Evolutionary conservation across 1,140 invertebrate genomes (phyloP), one percentile per base, ranked within the genome.

Genomic region (Lepidurus arcticus): DNA sequence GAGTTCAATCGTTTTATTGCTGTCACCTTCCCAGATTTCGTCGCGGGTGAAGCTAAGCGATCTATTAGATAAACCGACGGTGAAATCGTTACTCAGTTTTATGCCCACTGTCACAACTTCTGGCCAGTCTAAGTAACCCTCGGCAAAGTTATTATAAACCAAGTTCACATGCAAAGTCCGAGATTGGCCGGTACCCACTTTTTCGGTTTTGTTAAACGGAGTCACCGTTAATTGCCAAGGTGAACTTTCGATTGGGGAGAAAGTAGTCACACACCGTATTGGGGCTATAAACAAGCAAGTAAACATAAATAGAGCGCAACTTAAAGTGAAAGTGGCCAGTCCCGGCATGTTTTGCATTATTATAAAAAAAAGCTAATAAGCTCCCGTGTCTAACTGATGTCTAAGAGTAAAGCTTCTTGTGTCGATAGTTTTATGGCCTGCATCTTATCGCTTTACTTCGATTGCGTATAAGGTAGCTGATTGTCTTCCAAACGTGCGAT

Each of bases 311-410:
- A 7, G 8, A 13, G 13, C 13, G n/a, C 34, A 34, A 34, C 1
- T 34, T 34, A 34, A 34, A 34, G 4, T 76, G 53, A 45, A 43
- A 10, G 13, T n/a, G 16, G 43, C 7, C 43, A 47, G n/a, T 76
- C 78, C 80, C 65, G 76, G 78, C 78, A 78, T 79, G 44, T 81
- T 79, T 73, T 81, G 81, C 13, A 75, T 73, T 10, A 75, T 80
- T 26, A 42, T 47, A 44, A 44, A 81, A 65, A 34, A 80, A 81
- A 8, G 34, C 73, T 8, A 81, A 75, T 45, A 81, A 42, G 42
- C 81, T n/a, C n/a, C 80, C 11, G 80, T 73, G 21, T 79, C 81
- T 13, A 79, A 34, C 34, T 34, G 34, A 34, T 34, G 34, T 34
- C 34, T 34, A 34, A 34, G 34, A 4, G 34, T 34, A 34, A 3